Base-by-base conservation (phyloP, 2,888 invertebrate genomes). In the Priocnemis perturbator region DNA sequence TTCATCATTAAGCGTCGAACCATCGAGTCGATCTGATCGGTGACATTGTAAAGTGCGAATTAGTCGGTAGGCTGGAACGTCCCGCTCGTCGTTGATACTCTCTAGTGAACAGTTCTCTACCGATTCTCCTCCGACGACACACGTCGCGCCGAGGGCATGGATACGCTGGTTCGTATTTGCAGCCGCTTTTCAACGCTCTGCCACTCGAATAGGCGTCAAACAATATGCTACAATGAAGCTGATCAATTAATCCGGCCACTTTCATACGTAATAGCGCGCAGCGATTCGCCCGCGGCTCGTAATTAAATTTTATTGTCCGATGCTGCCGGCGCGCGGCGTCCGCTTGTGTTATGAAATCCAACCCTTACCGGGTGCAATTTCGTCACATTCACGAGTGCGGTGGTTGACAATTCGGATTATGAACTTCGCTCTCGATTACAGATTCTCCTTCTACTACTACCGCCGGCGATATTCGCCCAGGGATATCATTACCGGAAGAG, bases 1-100 rank as follows among this genome's bases (percentile, higher is more conserved):
- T 84, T 77, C 82, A 83, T 87, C 88, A 88, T 85, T 88, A 83
- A 73, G 77, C 68, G 69, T 78, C 73, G 78, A 73, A 81, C 78
- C 78, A 73, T 81, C 64, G 78, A 55, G 66, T 75, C 72, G 83
- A 50, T 77, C 79, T 69, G 61, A 65, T 71, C 77, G 47, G 59
- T 26, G 26, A 48, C 65, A 78, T 70, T 57, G 1, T 11, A 11
- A 26, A 37, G 37, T 37, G 37, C 37, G 37, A 37, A 19, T 37
- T 67, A 21, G 7, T 65, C 19, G 50, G 60, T 3, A 26, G 30
- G 53, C 17, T 48, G 19, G 58, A 57, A 68, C 64, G 67, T 52
- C 77, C 57, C 52, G 47, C 64, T 55, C 62, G 23, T 26, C 26
- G 26, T 9, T n/a, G n/a, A 21, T n/a, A 59, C 19, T 23, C 47